Evolutionary conservation across 1,140 invertebrate genomes (phyloP).

Genomic region (Delia radicum): DNA sequence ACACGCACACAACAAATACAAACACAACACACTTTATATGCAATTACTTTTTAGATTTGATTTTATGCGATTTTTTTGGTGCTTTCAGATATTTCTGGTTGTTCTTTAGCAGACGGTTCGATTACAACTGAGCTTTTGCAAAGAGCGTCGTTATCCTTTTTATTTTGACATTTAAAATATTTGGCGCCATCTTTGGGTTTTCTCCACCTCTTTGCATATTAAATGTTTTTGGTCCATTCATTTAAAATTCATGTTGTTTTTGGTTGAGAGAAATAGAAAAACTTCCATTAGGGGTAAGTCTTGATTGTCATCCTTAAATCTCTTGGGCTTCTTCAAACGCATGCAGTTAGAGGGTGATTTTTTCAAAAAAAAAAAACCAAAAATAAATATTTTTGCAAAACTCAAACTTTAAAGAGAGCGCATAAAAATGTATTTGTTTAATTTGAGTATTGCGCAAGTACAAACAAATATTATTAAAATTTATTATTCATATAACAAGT

Average conservation of each 20-base stretch:
- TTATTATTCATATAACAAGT: too few species aligned
- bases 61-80: not conserved
- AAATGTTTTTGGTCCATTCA: not conserved
- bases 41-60: not conserved
- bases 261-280: not conserved
- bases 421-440: not conserved
- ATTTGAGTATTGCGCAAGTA: constrained; percentile 6
- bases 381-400: too few species aligned
- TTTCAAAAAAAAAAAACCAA: too few species aligned
- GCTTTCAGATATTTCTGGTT: not conserved
- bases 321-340: too few species aligned
- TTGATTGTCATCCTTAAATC: not conserved
- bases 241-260: not conserved
- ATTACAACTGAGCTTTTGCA: constrained; percentile 7
- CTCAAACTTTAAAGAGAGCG: too few species aligned
- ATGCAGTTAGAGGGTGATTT: too few species aligned
- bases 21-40: not conserved
- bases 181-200: constrained; percentile 18
- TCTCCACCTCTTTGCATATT: not conserved
- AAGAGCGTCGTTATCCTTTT: constrained; percentile 8
- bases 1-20: too few species aligned
- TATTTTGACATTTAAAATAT: not conserved
- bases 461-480: too few species aligned
- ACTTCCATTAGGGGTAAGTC: not conserved
- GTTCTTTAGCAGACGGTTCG: not conserved